Conservation (phyloP, 1,140 invertebrate species). For the Ips nitidus region DNA sequence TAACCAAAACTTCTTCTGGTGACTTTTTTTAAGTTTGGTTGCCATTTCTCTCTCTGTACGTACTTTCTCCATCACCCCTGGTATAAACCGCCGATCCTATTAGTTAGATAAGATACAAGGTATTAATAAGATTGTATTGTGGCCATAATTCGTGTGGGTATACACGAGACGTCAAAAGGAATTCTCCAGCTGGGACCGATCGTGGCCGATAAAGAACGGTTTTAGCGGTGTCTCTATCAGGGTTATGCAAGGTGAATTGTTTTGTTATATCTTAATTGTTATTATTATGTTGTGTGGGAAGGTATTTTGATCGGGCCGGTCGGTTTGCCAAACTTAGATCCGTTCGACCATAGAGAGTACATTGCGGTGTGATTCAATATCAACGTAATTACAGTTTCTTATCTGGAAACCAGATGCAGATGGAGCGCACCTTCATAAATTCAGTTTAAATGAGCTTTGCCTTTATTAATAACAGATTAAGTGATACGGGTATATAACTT, state of each 20-base stretch:
- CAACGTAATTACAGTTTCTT: neutral
- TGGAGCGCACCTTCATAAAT: neutral
- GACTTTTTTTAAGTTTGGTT: neutral
- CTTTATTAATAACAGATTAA: slow-evolving; percentile 1
- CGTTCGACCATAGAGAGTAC: no score
- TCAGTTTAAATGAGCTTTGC: neutral
- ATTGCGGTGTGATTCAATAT: neutral
- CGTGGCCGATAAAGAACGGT: slow-evolving; percentile 7
- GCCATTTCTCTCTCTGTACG: no score
- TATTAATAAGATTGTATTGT: slow-evolving; percentile 34
- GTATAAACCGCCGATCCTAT: slow-evolving; percentile 18
- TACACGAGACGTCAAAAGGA: slow-evolving; percentile 19
- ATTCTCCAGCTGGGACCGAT: slow-evolving; percentile 17
- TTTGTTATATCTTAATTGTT: slow-evolving; percentile 13
- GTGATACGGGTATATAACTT: neutral
- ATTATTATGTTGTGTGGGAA: slow-evolving; percentile 18
- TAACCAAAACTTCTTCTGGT: neutral
- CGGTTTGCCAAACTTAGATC: slow-evolving; percentile 7
- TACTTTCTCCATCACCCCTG: neutral
- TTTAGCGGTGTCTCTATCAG: slow-evolving; percentile 21
- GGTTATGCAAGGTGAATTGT: slow-evolving; percentile 17
- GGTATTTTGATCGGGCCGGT: slow-evolving; percentile 15
- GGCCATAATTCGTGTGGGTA: slow-evolving; percentile 30
- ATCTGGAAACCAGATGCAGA: neutral
- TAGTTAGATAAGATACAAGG: slow-evolving; percentile 32